Base-by-base conservation (phyloP, 1,140 invertebrate genomes). In the Mya arenaria region DNA sequence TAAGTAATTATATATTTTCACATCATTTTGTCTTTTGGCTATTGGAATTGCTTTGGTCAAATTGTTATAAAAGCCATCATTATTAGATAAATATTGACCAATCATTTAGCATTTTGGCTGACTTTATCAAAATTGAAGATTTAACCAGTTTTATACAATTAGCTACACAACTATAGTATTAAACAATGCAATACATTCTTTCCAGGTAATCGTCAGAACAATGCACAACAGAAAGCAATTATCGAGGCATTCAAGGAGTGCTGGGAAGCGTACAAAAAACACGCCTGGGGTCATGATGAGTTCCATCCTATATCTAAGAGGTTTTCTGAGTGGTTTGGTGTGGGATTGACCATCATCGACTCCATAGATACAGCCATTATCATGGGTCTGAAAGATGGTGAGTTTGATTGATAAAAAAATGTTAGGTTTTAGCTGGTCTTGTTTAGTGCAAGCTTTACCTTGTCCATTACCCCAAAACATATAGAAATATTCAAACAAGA, bases 211-310 rank as follows among this genome's bases (percentile, higher is more conserved):
- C 85, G 89, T 36, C 56, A 80, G 13, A 48, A 84, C 25, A 91
- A 85, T 63, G 68, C 79, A 23, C 84, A 82, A 58, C 92, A 92
- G 82, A 71, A 84, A 52, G 89, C 89, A 5, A 82, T 92, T 10
- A 85, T 91, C 4, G 86, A 86, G 62, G 91, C 91, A 1, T 92
- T 92, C 82, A 86, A 82, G 65, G 91, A 92, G 81, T 97, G 97
- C 4, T 99, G 98, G 98, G 95, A 96, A 89, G 98, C 97, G 88
- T 99, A 99, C 93, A 97, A 97, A 77, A 95, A 96, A 77, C 98
- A 98, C 93, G 97, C 98, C 0, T 99, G 98, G 99, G 99, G 99
- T 79, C 97, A 99, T 89, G 99, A 99, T 93, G 98, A 99, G 92
- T 93, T 99, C 85, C 95, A 96, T 86, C 98, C 99, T 0, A 94